phyloP scores from a whole-genome alignment of 2,888 invertebrate species.

The Ormyrus thymus region DNA sequence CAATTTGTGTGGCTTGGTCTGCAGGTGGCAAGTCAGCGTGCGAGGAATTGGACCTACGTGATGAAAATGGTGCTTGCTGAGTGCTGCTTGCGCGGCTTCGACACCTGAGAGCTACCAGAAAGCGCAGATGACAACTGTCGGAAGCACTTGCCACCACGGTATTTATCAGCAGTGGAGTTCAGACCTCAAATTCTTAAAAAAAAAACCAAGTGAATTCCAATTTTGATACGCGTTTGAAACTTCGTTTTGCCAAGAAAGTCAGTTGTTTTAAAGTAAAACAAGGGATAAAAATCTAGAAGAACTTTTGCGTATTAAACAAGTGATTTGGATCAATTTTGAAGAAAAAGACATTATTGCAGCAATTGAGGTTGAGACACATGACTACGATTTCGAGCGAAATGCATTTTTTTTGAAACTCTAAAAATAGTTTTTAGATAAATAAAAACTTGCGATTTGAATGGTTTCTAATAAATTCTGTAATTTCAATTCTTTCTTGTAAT shows the following conservation, averaged over 20 bases:
- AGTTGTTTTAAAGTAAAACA: conserved; percentile 44
- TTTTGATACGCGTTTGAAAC: conserved; percentile 50
- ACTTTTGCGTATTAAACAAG: conserved; percentile 48
- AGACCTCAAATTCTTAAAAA: conserved; percentile 56
- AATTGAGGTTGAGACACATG: conserved; percentile 50
- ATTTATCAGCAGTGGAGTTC: conserved; percentile 73
- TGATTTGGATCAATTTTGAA: conserved; percentile 53
- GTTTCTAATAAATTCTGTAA: conserved; percentile 51
- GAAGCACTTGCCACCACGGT: conserved; percentile 74
- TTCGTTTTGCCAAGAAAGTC: conserved; percentile 52
- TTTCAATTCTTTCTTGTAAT: conserved; percentile 54
- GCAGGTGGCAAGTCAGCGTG: conserved; percentile 72
- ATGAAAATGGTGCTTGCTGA: conserved; percentile 55
- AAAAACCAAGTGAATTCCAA: conserved; percentile 42
- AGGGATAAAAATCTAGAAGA: conserved; percentile 49
- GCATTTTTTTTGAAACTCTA: conserved; percentile 48
- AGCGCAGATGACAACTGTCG: conserved; percentile 58
- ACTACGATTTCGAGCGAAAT: conserved; percentile 50
- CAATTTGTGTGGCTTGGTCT: conserved; percentile 76
- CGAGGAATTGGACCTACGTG: conserved; percentile 55
- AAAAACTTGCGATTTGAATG: conserved; percentile 52
- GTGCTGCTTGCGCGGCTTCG: conserved; percentile 55
- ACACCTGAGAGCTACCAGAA: conserved; percentile 55
- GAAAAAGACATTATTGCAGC: conserved; percentile 47
- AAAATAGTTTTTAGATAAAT: conserved; percentile 48